Evolutionary conservation across 2,888 invertebrate species (phyloP).

Genomic region (Coremacera marginata): DNA sequence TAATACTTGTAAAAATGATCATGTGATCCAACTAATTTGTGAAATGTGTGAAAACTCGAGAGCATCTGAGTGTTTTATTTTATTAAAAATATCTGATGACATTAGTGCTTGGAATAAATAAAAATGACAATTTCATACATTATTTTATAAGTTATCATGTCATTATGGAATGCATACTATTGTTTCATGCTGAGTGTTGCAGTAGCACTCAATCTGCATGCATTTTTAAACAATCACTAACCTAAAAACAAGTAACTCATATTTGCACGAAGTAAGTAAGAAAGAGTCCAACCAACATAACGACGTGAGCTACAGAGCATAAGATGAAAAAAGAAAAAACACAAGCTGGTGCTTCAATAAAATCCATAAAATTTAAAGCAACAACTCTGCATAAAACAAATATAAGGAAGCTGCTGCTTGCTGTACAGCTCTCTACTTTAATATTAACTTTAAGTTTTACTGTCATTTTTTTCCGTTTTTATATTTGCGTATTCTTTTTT

Average conservation of each 20-base stretch:
- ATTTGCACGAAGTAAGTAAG: constrained; percentile 15
- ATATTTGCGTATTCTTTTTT: background rate
- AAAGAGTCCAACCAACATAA: background rate
- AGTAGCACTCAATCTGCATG: background rate
- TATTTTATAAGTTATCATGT: too few relatives aligned
- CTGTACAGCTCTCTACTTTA: background rate
- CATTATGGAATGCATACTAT: background rate
- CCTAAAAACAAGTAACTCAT: constrained; percentile 26
- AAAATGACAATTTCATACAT: too few relatives aligned
- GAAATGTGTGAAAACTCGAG: too few relatives aligned
- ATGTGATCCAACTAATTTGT: too few relatives aligned
- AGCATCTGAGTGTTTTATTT: too few relatives aligned
- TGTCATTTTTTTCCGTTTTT: background rate
- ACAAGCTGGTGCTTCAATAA: background rate
- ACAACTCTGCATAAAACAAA: background rate
- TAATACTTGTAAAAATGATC: too few relatives aligned
- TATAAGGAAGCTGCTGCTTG: background rate
- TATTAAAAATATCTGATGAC: too few relatives aligned
- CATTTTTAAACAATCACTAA: constrained; percentile 32
- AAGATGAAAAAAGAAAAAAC: background rate
- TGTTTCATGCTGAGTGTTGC: background rate
- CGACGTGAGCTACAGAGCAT: background rate
- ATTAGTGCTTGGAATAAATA: too few relatives aligned
- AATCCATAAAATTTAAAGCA: background rate
- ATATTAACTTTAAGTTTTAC: background rate